A percentile compares a stretch with the other conserved stretches of the same genome.
Evolutionary conservation across 1,140 invertebrate species (phyloP).

Genomic region (Sycophaga agraensis): DNA sequence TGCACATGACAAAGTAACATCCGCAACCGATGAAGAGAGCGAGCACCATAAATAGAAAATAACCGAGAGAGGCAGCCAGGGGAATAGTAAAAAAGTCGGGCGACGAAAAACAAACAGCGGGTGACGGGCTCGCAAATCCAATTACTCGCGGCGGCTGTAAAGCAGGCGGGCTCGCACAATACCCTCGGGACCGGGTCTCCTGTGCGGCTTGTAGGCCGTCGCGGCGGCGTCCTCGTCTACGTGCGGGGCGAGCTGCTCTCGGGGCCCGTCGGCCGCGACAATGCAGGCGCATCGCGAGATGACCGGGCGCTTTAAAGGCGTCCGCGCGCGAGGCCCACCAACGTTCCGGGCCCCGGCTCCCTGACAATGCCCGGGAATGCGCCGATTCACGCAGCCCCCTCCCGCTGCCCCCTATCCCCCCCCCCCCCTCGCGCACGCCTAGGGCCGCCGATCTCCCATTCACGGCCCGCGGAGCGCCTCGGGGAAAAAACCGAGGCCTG

Average conservation of each 20-base stretch:
- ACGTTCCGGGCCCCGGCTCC: background rate
- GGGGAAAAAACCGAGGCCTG: too few relatives aligned
- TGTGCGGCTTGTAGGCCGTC: background rate
- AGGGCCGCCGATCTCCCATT: too few relatives aligned
- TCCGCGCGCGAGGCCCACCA: conserved; percentile 5
- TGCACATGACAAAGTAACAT: too few relatives aligned
- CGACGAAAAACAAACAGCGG: too few relatives aligned
- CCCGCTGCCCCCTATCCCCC: background rate
- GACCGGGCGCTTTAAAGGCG: conserved; percentile 13
- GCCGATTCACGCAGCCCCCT: background rate
- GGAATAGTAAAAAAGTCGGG: too few relatives aligned
- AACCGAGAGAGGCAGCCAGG: too few relatives aligned
- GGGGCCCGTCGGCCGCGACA: background rate
- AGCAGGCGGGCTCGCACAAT: too few relatives aligned
- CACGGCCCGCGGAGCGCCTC: too few relatives aligned
- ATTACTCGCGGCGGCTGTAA: too few relatives aligned
- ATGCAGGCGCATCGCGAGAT: background rate
- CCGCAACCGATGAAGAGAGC: too few relatives aligned
- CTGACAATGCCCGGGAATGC: background rate
- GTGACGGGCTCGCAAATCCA: too few relatives aligned
- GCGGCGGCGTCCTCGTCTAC: background rate
- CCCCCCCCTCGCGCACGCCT: background rate
- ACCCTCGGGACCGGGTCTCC: background rate
- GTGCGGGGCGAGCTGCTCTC: background rate
- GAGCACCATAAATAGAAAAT: too few relatives aligned